These are phyloP conservation scores for Xylophagus ater DNA, from an alignment of 2,888 invertebrate species.

Conservation along the genomic window DNA sequence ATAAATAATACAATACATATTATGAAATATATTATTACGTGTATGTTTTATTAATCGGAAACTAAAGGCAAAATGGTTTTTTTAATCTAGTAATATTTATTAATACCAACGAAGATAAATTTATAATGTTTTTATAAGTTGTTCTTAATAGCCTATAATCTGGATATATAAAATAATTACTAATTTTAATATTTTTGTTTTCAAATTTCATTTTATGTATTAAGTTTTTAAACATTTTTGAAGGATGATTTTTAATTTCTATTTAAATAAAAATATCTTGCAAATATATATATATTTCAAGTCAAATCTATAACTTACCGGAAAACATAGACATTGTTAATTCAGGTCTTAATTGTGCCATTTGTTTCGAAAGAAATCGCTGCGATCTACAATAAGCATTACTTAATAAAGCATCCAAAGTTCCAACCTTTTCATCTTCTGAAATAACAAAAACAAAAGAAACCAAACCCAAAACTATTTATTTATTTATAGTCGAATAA, in stretches of 20 bases:
- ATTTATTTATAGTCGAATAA: no score
- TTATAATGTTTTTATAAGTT: no score
- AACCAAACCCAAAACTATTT: no score
- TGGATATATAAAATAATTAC: not conserved
- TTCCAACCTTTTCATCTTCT: conserved; percentile 46
- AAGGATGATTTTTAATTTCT: no score
- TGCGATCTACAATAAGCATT: conserved; percentile 88
- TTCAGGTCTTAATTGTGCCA: conserved; percentile 91
- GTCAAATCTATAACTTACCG: conserved; percentile 47
- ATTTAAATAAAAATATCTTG: no score
- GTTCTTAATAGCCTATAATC: no score
- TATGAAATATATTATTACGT: no score
- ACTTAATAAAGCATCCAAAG: conserved; percentile 74
- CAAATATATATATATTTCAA: not conserved
- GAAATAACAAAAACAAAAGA: conserved; percentile 18
- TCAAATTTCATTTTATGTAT: no score
- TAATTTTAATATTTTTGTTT: not conserved
- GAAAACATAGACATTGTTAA: conserved; percentile 99
- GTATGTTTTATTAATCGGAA: no score
- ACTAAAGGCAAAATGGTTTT: not conserved
- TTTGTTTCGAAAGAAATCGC: conserved; percentile 79
- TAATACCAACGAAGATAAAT: no score
- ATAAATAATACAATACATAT: no score
- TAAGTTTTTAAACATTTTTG: no score
- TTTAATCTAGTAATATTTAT: not conserved